Evolutionary conservation across 2,797 vertebrate genomes (phyloP), one percentile per base, ranked within the genome.

Genomic region (Strix occidentalis): DNA sequence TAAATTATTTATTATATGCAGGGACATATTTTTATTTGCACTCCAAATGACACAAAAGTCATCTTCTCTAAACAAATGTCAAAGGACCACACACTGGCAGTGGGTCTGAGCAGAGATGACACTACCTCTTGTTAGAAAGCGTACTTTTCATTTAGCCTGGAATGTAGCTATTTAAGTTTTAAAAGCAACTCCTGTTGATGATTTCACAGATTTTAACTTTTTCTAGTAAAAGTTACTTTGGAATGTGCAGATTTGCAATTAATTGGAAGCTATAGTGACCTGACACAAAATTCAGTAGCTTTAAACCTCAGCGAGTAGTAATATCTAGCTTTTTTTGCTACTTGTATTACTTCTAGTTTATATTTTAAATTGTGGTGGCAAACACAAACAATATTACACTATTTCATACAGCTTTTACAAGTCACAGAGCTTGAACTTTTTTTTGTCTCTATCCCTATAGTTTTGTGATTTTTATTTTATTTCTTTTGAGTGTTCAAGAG

Each of bases 51-150:
- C 39, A 80, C 6, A 50, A 56, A 90, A 57, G 39, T 69, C 6
- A 48, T 43, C 18, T 69, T 78, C 19, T 76, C 7, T 90, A 50
- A 84, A 90, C 37, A 63, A 66, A 46, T 69, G 9, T 5, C 45
- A 63, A 35, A 87, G 10, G 5, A 56, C 4, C 0, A 0, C n/a
- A 76, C 4, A 21, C 5, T 90, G 25, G 3, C 29, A 19, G 6
- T 31, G 15, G 5, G 8, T 51, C 39, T 90, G 10, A 58, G 33
- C 6, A 70, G 6, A 9, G 3, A 26, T 21, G 37, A 18, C 6
- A 11, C 16, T 58, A 7, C 18, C 19, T 41, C 37, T 70, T 66
- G 2, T 37, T 65, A 50, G 25, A 63, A 80, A 63, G 5, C 7
- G 3, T 45, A 54, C 4, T 61, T 89, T 19, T 35, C 31, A 43